Conservation (phyloP, 2,113 vertebrate species). For the Sclerurus mexicanus region DNA sequence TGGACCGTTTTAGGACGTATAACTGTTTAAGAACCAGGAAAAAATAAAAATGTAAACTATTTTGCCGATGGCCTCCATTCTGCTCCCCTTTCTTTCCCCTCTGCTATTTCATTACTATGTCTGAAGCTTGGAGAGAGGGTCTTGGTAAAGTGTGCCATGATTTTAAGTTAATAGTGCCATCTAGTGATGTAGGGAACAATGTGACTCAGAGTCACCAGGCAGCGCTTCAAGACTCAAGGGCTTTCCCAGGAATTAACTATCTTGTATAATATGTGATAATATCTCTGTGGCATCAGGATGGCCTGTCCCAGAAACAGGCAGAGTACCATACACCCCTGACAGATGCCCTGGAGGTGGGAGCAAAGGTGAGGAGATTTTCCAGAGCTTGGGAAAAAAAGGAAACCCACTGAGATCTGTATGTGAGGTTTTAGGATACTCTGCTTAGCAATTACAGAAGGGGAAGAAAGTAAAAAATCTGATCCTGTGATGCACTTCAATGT, state of each 20-base stretch:
- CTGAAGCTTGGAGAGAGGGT: not conserved
- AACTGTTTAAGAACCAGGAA: not conserved
- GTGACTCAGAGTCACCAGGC: not conserved
- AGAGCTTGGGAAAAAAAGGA: not conserved
- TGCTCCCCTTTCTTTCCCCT: too few relatives aligned
- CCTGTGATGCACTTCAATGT: not conserved
- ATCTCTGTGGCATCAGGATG: not conserved
- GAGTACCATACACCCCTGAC: not conserved
- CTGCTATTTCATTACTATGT: not conserved
- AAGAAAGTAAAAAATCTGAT: not conserved
- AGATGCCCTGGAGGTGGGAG: not conserved
- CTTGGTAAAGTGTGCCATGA: rapidly evolving
- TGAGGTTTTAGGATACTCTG: not conserved
- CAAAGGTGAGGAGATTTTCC: not conserved
- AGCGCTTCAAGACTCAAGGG: not conserved
- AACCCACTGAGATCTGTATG: not conserved
- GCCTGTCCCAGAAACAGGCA: not conserved
- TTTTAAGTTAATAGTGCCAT: slow-evolving; percentile 45
- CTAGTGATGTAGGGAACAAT: not conserved
- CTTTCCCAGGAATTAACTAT: not conserved
- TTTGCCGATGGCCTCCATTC: not conserved
- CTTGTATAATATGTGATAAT: not conserved
- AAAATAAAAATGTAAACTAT: not conserved
- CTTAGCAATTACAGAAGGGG: not conserved
- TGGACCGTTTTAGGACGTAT: not conserved